phyloP scores from a whole-genome alignment of 2,113 vertebrate species.

The Lontra canadensis region DNA sequence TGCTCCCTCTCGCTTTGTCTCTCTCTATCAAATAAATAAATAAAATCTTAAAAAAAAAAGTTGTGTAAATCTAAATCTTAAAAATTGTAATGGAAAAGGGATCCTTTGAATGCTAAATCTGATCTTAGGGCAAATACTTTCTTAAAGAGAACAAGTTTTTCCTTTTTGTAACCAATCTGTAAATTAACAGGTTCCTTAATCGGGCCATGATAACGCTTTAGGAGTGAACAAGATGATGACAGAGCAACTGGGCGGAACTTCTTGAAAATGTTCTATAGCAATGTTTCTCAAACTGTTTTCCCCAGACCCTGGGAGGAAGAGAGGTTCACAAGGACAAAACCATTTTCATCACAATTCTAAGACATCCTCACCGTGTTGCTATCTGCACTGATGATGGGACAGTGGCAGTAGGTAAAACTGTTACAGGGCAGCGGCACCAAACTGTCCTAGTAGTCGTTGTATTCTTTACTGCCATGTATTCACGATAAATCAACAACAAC shows the following conservation, averaged over 20 bases:
- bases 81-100: background rate
- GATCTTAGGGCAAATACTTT: slow-evolving; percentile 19
- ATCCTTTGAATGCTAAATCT: background rate
- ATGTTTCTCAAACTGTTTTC: background rate
- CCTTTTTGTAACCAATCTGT: background rate
- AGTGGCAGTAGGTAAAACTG: background rate
- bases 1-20: no score
- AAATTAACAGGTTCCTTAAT: background rate
- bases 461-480: background rate
- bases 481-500: background rate
- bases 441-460: background rate
- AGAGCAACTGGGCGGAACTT: background rate
- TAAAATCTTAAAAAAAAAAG: no score
- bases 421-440: background rate
- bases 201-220: background rate
- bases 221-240: background rate
- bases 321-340: background rate
- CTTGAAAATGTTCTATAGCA: background rate
- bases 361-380: background rate
- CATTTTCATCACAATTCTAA: background rate
- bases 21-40: no score
- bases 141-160: background rate
- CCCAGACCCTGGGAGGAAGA: background rate
- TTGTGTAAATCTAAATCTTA: background rate
- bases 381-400: background rate